These are phyloP conservation scores for Drosophila kikkawai DNA, from an alignment of 1,140 invertebrate species.

Conservation along the genomic window DNA sequence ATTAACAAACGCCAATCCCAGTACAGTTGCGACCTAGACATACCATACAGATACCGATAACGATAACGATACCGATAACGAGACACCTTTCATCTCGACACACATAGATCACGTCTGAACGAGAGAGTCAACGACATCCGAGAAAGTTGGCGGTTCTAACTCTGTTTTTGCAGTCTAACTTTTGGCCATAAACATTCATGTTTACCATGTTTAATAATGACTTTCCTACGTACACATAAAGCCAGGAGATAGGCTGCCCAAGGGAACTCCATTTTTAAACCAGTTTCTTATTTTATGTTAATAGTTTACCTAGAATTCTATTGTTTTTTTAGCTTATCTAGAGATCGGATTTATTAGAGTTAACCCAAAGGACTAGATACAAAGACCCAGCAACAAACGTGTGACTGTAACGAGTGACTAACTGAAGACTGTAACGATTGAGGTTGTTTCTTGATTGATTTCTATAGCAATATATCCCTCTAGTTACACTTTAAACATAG, in stretches of 20 bases:
- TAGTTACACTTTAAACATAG: slow-evolving; percentile 22
- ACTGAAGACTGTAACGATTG: background rate
- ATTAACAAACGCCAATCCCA: slow-evolving; percentile 11
- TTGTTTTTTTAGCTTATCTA: background rate
- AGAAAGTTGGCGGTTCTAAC: slow-evolving; percentile 53
- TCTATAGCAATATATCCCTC: slow-evolving; percentile 35
- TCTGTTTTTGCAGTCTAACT: slow-evolving; percentile 9
- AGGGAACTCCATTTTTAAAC: slow-evolving; percentile 2
- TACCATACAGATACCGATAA: background rate
- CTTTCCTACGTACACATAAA: slow-evolving; percentile 54
- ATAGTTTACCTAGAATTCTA: background rate
- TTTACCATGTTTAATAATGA: background rate
- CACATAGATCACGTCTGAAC: slow-evolving; percentile 14
- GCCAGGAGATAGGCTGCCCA: slow-evolving; percentile 19
- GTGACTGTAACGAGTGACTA: background rate
- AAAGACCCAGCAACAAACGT: background rate
- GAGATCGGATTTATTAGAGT: slow-evolving; percentile 3
- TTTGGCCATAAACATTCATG: slow-evolving; percentile 11
- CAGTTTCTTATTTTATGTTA: background rate
- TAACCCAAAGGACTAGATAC: background rate
- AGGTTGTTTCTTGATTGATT: slow-evolving; percentile 20
- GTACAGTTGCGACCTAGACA: slow-evolving; percentile 30
- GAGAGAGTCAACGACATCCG: background rate
- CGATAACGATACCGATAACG: background rate
- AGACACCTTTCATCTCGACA: slow-evolving; percentile 18